Percentiles rank a stretch among this genome's conserved stretches.
These are phyloP conservation scores for Cettia cetti DNA, from an alignment of 2,113 vertebrate species.

Conservation along the genomic window DNA sequence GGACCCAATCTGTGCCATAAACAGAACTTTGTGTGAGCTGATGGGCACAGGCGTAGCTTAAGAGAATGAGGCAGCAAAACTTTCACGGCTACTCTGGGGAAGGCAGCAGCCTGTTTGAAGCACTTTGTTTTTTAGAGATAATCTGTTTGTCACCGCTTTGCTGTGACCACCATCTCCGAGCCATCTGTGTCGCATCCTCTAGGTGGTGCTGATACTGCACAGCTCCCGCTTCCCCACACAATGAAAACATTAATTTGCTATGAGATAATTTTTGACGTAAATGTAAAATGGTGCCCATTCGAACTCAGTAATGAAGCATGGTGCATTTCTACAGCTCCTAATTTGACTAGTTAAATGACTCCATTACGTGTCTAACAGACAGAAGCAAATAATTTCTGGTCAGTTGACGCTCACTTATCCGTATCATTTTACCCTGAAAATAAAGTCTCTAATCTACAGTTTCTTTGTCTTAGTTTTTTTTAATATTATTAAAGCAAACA, in stretches of 20 bases:
- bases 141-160: background rate
- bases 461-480: conserved; percentile 79
- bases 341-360: conserved; percentile 99
- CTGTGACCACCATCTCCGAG: background rate
- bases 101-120: background rate
- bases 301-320: conserved; percentile 99
- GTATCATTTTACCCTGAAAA: conserved; percentile 91
- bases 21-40: too few relatives aligned
- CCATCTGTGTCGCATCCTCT: conserved; percentile 71
- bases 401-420: conserved; percentile 99
- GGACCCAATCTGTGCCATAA: fast-evolving
- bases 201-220: conserved; percentile 90
- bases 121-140: background rate
- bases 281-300: conserved; percentile 98
- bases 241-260: conserved; percentile 99
- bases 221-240: conserved; percentile 77
- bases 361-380: conserved; percentile 99
- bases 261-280: conserved; percentile 99
- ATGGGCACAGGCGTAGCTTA: fast-evolving
- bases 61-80: background rate
- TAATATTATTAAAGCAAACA: conserved; percentile 77
- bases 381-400: conserved; percentile 99
- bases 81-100: background rate
- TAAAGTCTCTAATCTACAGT: conserved; percentile 84
- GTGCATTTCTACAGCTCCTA: conserved; percentile 98